These are phyloP conservation scores for Zoanthus sociatus DNA, from an alignment of 92 coral and sea anemone genomes.

Conservation along the genomic window DNA sequence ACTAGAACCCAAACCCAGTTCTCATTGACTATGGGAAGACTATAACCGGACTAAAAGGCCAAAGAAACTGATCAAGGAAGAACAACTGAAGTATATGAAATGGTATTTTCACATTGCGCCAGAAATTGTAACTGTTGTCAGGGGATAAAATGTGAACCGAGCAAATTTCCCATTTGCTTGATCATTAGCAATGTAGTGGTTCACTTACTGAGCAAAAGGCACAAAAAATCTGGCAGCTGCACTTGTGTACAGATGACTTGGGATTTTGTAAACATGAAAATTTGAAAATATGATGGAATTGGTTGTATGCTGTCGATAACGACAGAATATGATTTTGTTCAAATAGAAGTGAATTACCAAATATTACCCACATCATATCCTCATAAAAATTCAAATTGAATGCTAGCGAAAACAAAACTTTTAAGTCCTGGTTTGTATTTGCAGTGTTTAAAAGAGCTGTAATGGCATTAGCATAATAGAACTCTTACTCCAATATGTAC, in stretches of 20 bases:
- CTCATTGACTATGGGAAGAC: too few relatives aligned
- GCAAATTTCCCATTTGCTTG: background rate
- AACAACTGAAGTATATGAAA: too few relatives aligned
- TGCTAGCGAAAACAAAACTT: background rate
- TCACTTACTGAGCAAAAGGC: background rate
- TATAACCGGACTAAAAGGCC: too few relatives aligned
- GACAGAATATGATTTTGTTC: background rate
- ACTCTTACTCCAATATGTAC: background rate
- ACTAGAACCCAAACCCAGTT: too few relatives aligned
- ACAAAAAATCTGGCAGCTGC: background rate
- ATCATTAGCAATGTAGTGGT: background rate
- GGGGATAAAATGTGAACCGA: too few relatives aligned
- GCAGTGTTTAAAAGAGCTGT: background rate
- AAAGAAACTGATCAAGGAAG: too few relatives aligned
- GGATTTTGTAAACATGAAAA: background rate
- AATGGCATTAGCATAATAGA: background rate
- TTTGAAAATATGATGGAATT: background rate
- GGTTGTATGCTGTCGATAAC: background rate
- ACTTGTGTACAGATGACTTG: background rate
- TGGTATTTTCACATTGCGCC: too few relatives aligned
- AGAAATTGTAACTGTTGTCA: too few relatives aligned
- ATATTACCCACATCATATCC: background rate
- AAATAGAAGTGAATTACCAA: background rate
- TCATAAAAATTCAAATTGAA: background rate
- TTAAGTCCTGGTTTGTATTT: background rate